These are phyloP conservation scores for Phymorhynchus buccinoides DNA, from an alignment of 1,140 invertebrate species.

Conservation along the genomic window DNA sequence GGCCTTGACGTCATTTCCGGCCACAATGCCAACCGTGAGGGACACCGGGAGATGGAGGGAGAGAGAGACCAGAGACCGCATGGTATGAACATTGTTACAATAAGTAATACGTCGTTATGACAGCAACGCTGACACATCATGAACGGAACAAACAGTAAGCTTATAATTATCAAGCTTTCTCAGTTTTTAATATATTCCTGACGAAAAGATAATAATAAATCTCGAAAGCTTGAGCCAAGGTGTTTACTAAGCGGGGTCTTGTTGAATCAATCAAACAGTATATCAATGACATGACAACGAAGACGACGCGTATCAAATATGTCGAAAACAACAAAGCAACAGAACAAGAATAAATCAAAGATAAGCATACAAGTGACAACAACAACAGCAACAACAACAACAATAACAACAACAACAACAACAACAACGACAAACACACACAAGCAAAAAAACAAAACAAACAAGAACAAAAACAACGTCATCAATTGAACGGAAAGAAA, in stretches of 20 bases:
- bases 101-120: too few relatives aligned
- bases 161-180: neutral
- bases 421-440: too few relatives aligned
- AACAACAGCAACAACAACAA: neutral
- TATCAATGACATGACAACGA: neutral
- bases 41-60: too few relatives aligned
- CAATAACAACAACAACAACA: neutral
- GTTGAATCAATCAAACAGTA: neutral
- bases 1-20: too few relatives aligned
- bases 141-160: neutral
- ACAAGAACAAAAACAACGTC: neutral
- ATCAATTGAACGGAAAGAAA: neutral
- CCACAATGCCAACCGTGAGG: too few relatives aligned
- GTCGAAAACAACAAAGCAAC: too few relatives aligned
- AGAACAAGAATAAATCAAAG: neutral
- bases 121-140: neutral
- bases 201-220: too few relatives aligned
- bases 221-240: too few relatives aligned
- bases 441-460: too few relatives aligned
- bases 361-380: neutral
- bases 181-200: too few relatives aligned
- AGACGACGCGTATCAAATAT: neutral
- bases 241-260: neutral
- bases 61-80: neutral
- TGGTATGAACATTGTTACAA: too few relatives aligned